Conservation (phyloP, 1,140 invertebrate species). For the Drosophila kohkoa region DNA sequence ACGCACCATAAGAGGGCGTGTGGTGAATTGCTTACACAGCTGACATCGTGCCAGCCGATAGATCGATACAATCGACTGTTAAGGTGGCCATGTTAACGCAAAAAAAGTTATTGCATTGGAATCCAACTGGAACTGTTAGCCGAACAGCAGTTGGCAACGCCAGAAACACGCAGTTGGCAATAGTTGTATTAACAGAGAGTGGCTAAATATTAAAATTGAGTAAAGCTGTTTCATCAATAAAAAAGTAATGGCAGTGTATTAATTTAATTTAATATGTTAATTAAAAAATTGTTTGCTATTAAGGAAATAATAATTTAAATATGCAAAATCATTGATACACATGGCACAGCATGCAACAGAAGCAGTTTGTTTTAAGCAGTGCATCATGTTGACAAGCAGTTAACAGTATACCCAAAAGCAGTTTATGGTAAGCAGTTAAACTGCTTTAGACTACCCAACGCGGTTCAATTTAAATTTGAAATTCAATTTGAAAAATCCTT, state of each 20-base stretch:
- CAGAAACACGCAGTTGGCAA: slow-evolving; percentile 6
- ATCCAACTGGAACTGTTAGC: not conserved
- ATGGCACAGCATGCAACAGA: not conserved
- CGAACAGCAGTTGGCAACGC: slow-evolving; percentile 25
- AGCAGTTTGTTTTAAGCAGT: slow-evolving; percentile 3
- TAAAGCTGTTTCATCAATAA: too few species aligned
- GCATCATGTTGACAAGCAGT: not conserved
- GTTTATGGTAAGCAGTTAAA: not conserved
- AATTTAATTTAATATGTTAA: too few species aligned
- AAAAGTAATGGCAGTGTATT: too few species aligned
- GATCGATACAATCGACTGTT: not conserved
- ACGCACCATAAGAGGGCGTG: slow-evolving; percentile 17
- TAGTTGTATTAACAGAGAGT: too few species aligned
- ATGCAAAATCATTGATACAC: too few species aligned
- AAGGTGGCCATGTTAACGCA: too few species aligned
- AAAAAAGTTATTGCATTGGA: too few species aligned
- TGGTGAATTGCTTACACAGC: slow-evolving; percentile 36
- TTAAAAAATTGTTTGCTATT: too few species aligned
- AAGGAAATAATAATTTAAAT: too few species aligned
- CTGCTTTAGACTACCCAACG: not conserved
- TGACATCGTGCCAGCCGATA: slow-evolving; percentile 5
- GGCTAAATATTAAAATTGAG: too few species aligned
- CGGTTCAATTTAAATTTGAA: not conserved
- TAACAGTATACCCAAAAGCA: not conserved
- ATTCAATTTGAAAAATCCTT: slow-evolving; percentile 3